Percentiles rank a stretch among this genome's conserved stretches.
phyloP scores from a whole-genome alignment of 2,113 vertebrate species.

The Zosterops borbonicus region DNA sequence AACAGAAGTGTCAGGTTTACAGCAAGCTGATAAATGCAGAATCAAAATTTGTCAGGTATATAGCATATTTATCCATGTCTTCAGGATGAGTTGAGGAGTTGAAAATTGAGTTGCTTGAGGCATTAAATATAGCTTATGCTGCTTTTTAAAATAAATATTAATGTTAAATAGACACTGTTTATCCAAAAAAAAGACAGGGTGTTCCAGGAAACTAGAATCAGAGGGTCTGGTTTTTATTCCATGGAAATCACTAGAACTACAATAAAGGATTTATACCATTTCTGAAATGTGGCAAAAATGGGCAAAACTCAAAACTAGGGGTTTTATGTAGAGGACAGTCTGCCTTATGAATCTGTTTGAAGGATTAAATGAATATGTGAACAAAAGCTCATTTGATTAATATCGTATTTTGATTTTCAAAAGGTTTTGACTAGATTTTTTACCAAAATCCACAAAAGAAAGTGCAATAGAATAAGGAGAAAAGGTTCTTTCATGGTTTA shows the following conservation, averaged over 20 bases:
- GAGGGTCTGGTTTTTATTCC: neutral
- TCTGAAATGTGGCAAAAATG: neutral
- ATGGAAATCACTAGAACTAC: neutral
- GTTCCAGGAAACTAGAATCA: neutral
- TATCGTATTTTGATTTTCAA: constrained; percentile 9
- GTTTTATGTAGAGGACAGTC: neutral
- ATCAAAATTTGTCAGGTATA: neutral
- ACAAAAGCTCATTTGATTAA: constrained; percentile 26
- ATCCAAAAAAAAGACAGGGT: neutral
- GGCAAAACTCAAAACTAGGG: neutral
- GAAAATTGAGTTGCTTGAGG: neutral
- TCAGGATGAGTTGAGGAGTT: neutral
- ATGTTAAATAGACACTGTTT: neutral
- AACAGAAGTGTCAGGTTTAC: neutral
- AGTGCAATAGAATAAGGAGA: neutral
- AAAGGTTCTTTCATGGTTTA: constrained; percentile 16
- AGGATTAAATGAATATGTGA: neutral
- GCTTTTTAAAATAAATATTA: neutral
- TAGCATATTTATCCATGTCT: neutral
- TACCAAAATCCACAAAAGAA: neutral
- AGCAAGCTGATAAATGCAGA: neutral
- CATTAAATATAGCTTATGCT: neutral
- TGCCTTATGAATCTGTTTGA: neutral
- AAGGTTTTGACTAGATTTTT: neutral
- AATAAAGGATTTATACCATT: neutral